Evolutionary conservation across 2,888 invertebrate species (phyloP), one percentile per base, ranked within the genome.

Genomic region (Leptinotarsa rubiginosa): DNA sequence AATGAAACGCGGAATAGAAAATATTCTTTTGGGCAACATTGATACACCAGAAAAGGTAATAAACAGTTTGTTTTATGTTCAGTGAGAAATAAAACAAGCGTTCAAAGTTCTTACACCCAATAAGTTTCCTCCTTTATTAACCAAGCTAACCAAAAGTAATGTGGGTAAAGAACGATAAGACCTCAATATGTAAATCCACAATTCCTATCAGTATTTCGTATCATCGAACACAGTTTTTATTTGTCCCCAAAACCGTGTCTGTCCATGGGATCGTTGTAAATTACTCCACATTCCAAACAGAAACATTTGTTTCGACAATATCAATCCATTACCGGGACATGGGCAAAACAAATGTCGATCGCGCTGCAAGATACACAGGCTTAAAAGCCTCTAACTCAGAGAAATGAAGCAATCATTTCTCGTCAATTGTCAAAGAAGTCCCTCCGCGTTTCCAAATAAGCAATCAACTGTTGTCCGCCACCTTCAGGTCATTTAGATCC

Each of bases 401-500:
- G 78, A 77, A 80, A 31, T 31, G 13, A 80, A 81, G 80, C 71
- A 79, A 80, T 81, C 79, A 80, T 77, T 81, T 76, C 79, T 75
- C 77, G 78, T 81, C 78, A 78, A 75, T 75, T 80, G 81, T 78
- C 80, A 80, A 78, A 79, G 75, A 77, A 74, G 70, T 68, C 66
- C 66, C 76, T 76, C 75, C 65, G 73, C 59, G 72, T 81, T 79
- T 73, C 78, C 82, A 82, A 83, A 83, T 82, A 83, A 83, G 81
- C 82, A 81, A 81, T 79, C 78, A 79, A 73, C 77, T 71, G 79
- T 76, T 82, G 81, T 82, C 82, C 78, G 83, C 80, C 83, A 83
- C 83, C 84, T 84, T 77, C 77, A 49, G 80, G 82, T 82, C 82
- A 81, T 84, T 84, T 84, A 84, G 85, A 85, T 86, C 78, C 80